phyloP scores from a whole-genome alignment of 92 coral and sea anemone species.

The Palythoa grandiflora region DNA sequence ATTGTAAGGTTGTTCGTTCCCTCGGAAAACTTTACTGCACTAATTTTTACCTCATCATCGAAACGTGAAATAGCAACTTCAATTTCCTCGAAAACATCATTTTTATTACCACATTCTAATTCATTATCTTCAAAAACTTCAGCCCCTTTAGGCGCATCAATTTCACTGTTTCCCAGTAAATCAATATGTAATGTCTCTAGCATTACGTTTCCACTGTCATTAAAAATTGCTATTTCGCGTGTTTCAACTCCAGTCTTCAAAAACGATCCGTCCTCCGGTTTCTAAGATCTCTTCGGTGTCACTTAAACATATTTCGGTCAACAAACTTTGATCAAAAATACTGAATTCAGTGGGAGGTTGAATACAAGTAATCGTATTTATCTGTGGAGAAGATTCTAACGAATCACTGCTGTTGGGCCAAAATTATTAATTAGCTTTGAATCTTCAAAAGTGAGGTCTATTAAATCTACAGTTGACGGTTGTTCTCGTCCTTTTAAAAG shows the following conservation, averaged over 20 bases:
- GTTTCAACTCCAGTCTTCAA: slow-evolving; percentile 18
- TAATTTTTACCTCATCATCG: background rate
- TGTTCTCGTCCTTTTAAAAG: background rate
- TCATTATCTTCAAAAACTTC: background rate
- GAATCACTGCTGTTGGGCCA: background rate
- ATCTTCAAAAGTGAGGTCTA: too few relatives aligned
- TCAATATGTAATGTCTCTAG: too few relatives aligned
- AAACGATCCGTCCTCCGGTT: background rate
- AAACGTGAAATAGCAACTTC: background rate
- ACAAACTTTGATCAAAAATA: background rate
- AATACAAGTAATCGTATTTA: background rate
- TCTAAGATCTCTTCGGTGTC: background rate
- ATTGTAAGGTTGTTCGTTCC: slow-evolving; percentile 8
- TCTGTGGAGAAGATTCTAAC: background rate
- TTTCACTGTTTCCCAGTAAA: background rate
- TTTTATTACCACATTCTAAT: background rate
- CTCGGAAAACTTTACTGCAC: background rate
- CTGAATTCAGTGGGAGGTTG: background rate
- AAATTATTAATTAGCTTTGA: too few relatives aligned
- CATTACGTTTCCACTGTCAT: too few relatives aligned
- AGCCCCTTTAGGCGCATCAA: background rate
- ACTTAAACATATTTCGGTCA: background rate
- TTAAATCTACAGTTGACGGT: too few relatives aligned
- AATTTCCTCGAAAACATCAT: background rate
- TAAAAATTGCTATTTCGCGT: background rate